phyloP scores from a whole-genome alignment of 1,140 invertebrate species.

The Drosophila repleta region DNA sequence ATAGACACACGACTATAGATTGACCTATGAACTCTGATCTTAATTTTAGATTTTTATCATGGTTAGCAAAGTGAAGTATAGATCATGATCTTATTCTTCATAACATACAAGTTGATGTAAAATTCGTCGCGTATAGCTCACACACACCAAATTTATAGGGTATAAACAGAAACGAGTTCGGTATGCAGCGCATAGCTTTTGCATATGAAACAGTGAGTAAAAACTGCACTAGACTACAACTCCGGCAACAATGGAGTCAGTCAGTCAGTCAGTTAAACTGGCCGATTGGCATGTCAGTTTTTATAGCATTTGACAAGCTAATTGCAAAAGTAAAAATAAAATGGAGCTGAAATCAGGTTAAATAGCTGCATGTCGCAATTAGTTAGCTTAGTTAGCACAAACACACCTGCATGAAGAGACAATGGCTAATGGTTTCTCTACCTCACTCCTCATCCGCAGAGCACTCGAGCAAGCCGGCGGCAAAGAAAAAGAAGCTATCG shows the following conservation, averaged over 20 bases:
- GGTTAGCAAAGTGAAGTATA: too few relatives aligned
- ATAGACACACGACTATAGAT: not conserved
- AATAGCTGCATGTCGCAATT: constrained; percentile 50
- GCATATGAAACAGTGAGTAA: constrained; percentile 12
- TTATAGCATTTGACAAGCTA: constrained; percentile 53
- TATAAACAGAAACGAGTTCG: constrained; percentile 10
- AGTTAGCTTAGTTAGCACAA: constrained; percentile 37
- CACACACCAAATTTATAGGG: not conserved
- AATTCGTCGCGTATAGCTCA: too few relatives aligned
- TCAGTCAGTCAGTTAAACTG: constrained; percentile 27
- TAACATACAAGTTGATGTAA: too few relatives aligned
- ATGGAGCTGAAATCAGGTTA: constrained; percentile 58
- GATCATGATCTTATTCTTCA: too few relatives aligned
- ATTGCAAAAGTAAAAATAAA: constrained; percentile 45
- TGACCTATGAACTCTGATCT: constrained; percentile 1
- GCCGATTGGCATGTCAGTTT: constrained; percentile 32
- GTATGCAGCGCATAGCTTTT: constrained; percentile 12
- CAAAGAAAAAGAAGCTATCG: constrained; percentile 75
- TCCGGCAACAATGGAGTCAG: constrained; percentile 29
- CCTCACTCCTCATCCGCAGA: constrained; percentile 38
- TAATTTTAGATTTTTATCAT: not conserved
- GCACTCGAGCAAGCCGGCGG: constrained; percentile 57
- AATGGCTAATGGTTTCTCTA: constrained; percentile 1
- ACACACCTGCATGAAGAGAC: constrained; percentile 15
- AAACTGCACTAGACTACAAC: not conserved